Evolutionary conservation across 2,888 invertebrate genomes (phyloP), one percentile per base, ranked within the genome.

Genomic region (Ptycholaimellus sp.): DNA sequence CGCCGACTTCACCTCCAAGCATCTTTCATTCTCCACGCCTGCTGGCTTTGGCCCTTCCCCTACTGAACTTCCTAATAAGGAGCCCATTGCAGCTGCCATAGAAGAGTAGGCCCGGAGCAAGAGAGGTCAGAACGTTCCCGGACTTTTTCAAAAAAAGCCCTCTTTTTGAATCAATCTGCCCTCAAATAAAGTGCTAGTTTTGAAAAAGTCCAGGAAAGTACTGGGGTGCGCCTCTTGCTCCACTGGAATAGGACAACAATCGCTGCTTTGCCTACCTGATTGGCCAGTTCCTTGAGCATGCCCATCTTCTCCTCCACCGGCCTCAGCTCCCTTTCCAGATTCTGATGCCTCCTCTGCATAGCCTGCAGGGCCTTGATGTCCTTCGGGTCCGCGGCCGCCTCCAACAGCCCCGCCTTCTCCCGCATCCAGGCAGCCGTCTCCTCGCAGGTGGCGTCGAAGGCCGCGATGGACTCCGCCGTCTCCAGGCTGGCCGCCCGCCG

Each of bases 361-460:
- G 85, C 82, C 50, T 49, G 54, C 18, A 56, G 44, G 19, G 48
- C 49, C 36, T 49, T 49, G 29, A 55, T 37, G 39, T 56, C 54
- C 25, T 47, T 47, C 16, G 49, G 44, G 33, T 64, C 66, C 41
- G 60, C 58, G 33, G 57, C 55, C n/a, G 58, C 56, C 31, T 80
- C 81, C 40, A 87, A 60, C 57, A 83, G 81, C 42, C 74, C 73
- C 67, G 81, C 79, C 62, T 93, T 93, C 63, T 90, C 90, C 37
- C 73, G 68, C 77, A 96, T 90, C 90, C 93, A 93, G 56, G 85
- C 85, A 46, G 76, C 72, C 0, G 87, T 81, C 58, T 93, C 93
- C 56, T 83, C 85, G 60, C 90, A 93, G 0, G 82, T 81, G 37
- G 85, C 75, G 54, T 82, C 74, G 66, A 90, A 96, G 7, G 90